Conservation (phyloP, 2,888 invertebrate genomes). For the Lasioglossum pauxillum region DNA sequence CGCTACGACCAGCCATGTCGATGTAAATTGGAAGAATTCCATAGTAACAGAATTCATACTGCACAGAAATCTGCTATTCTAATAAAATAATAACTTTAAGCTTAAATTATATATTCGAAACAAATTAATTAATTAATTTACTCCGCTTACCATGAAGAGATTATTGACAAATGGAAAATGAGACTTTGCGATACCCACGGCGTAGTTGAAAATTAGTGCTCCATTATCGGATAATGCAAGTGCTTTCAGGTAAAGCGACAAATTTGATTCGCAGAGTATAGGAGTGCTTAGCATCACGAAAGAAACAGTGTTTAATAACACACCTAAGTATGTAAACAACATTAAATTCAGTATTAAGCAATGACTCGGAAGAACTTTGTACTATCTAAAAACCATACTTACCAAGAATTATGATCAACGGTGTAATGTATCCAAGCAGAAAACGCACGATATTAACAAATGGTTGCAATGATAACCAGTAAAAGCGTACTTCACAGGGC, state of each 20-base stretch:
- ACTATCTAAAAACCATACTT: conserved; percentile 46
- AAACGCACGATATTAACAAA: conserved; percentile 77
- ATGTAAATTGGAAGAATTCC: conserved; percentile 81
- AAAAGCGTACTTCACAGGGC: conserved; percentile 81
- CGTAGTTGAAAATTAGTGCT: conserved; percentile 81
- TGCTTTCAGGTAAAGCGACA: conserved; percentile 80
- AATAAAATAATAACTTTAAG: conserved; percentile 36
- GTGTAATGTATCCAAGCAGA: conserved; percentile 79
- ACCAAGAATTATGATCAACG: conserved; percentile 80
- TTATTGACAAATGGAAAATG: conserved; percentile 75
- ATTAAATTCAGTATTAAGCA: conserved; percentile 22
- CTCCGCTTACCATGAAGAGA: conserved; percentile 78
- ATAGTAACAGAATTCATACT: conserved; percentile 75
- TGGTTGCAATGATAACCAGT: conserved; percentile 77
- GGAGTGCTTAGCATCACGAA: conserved; percentile 78
- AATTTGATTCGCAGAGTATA: conserved; percentile 78
- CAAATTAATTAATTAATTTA: neutral
- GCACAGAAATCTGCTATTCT: conserved; percentile 77
- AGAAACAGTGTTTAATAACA: conserved; percentile 79
- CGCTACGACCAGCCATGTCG: conserved; percentile 83
- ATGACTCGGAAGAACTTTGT: neutral
- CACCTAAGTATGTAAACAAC: conserved; percentile 68
- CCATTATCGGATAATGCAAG: conserved; percentile 82
- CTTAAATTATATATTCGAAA: conserved; percentile 2
- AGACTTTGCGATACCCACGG: conserved; percentile 79